These are phyloP conservation scores for Eurypyga helias DNA, from an alignment of 2,113 vertebrate genomes.

Conservation along the genomic window DNA sequence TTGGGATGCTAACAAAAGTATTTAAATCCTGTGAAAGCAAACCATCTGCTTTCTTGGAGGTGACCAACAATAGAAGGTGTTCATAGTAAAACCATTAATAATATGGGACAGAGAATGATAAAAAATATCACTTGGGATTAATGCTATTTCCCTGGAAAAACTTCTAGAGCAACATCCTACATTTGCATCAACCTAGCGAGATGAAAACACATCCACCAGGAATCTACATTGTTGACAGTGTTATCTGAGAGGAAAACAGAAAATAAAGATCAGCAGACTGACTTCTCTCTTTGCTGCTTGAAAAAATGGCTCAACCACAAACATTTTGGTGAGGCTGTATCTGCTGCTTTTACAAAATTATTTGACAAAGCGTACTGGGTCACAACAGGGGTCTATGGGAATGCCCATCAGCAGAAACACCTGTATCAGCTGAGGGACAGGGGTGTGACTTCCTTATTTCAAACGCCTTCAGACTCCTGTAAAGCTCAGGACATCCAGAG, in stretches of 20 bases:
- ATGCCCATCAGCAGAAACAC: not conserved
- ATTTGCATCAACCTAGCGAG: not conserved
- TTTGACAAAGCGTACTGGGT: not conserved
- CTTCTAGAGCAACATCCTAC: not conserved
- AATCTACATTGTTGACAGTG: not conserved
- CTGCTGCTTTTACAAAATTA: not conserved
- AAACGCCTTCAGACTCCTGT: not conserved
- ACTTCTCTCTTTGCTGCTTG: not conserved
- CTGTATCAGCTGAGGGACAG: accelerated
- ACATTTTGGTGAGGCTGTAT: not conserved
- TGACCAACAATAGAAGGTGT: not conserved
- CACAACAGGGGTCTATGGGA: not conserved
- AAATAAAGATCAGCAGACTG: not conserved
- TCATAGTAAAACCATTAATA: not conserved
- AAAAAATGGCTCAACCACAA: not conserved
- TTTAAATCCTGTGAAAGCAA: not conserved
- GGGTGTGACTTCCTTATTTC: not conserved
- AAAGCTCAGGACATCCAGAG: not conserved
- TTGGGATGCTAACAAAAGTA: not conserved
- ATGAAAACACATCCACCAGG: not conserved
- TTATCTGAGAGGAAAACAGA: not conserved
- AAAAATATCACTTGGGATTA: not conserved
- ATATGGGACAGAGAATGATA: not conserved
- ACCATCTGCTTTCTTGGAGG: not conserved
- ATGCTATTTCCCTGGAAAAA: not conserved